Percentiles rank a stretch among this genome's conserved stretches.
These are phyloP conservation scores for Philhelius pedissequus DNA, from an alignment of 2,888 invertebrate species.

Conservation along the genomic window DNA sequence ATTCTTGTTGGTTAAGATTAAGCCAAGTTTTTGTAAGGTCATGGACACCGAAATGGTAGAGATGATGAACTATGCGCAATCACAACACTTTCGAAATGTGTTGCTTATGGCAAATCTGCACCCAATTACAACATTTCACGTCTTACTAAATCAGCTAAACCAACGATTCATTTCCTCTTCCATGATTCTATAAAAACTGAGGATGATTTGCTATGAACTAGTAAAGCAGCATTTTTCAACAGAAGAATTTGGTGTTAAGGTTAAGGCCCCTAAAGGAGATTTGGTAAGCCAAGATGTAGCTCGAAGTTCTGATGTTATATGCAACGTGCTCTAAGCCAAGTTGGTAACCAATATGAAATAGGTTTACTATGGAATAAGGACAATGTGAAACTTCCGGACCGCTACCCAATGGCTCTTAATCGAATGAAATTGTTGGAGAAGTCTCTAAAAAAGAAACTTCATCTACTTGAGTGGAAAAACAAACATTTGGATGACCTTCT, in stretches of 20 bases:
- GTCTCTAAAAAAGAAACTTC: slow-evolving; percentile 19
- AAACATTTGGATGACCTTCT: neutral
- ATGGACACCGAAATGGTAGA: slow-evolving; percentile 12
- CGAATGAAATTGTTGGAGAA: too few species aligned
- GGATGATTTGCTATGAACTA: slow-evolving; percentile 18
- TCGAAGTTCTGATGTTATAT: neutral
- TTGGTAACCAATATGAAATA: slow-evolving; percentile 2
- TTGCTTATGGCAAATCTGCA: slow-evolving; percentile 21
- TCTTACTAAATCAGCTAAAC: neutral
- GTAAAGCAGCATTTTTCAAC: slow-evolving; percentile 6
- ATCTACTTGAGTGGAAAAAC: neutral
- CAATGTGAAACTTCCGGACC: slow-evolving; percentile 1
- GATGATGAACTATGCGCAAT: slow-evolving; percentile 15
- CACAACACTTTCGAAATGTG: slow-evolving; percentile 27
- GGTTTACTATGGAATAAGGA: slow-evolving; percentile 9
- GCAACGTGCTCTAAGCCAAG: neutral
- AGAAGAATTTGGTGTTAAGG: slow-evolving; percentile 5
- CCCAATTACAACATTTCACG: neutral
- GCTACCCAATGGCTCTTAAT: neutral
- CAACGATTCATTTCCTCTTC: slow-evolving; percentile 15
- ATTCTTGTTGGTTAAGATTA: slow-evolving; percentile 28
- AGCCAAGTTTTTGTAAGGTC: slow-evolving; percentile 19
- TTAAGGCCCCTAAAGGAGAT: neutral
- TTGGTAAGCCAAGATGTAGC: neutral
- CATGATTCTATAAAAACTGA: slow-evolving; percentile 27